Base-by-base conservation (phyloP, 1,140 invertebrate genomes). In the Manduca sexta region DNA sequence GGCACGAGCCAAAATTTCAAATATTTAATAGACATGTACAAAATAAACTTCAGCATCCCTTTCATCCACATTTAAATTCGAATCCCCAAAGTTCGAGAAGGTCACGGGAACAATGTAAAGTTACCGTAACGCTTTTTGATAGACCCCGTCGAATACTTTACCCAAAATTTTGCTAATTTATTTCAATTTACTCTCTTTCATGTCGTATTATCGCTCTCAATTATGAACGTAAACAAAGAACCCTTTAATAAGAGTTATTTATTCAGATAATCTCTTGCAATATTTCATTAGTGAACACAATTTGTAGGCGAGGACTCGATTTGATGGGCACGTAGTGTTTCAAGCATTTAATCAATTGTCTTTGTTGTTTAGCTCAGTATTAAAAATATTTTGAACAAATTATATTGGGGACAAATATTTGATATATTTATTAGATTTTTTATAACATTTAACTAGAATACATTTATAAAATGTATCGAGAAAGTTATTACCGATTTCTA, bases 121-220 rank as follows among this genome's bases (percentile, higher is more conserved):
- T 49, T 45, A 26, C 34, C 34, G 35, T 41, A 40, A 37, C 34
- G 41, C 16, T 44, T 35, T 21, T 17, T 29, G 41, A 48, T 41
- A 48, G 45, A 44, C 21, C 40, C 38, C 31, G 42, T 47, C 34
- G 44, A 43, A 51, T 41, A 52, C 39, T 45, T 41, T 26, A 16
- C n/a, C 4, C 4, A 12, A 26, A 47, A 47, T 38, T 39, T 31
- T 30, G 31, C 50, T 34, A 44, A 44, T 44, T 44, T 44, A 42
- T 42, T 42, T 42, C 40, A 44, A 44, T 44, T 31, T 44, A 30
- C 42, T 44, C 42, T 40, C 31, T 52, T 52, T 47, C 45, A 39
- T 34, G 44, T 46, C 38, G 18, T 42, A 51, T 46, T 52, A 51
- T 52, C 51, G 45, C 47, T 48, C 38, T 21, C 51, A 53, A 53